Evolutionary conservation across 1,140 invertebrate genomes (phyloP), one percentile per base, ranked within the genome.

Genomic region (Bombus pyrosoma): DNA sequence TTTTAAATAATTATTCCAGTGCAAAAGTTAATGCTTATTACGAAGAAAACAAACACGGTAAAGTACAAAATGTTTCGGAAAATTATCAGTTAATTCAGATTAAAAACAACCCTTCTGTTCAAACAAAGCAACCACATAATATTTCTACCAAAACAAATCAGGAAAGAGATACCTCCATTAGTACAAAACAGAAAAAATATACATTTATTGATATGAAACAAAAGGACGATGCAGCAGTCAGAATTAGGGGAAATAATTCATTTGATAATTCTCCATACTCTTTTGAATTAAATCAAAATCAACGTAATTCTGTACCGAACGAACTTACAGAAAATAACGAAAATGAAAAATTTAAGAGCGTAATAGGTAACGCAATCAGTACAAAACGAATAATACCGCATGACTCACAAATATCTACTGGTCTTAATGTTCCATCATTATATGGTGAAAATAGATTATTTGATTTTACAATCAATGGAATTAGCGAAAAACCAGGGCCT

Each of bases 401-500:
- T 64, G 1, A 22, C n/a, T 9, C 12, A 75, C 32, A 66, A 66
- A 64, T 79, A 78, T 62, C 18, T 28, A 15, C 1, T 43, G 15
- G 6, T 41, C 59, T 71, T 13, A 41, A 76, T 41, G 34, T 82
- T 47, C n/a, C 53, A 62, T 41, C 15, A 22, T 18, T 68, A 0
- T 62, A 64, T 10, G 62, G 86, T 2, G 43, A 86, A 8, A 81
- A 73, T 32, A 83, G 85, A 80, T 57, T 82, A n/a, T 89, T 83
- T 25, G 73, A 80, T 77, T 92, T 83, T 47, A 83, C 69, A 8
- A 66, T 87, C 5, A 84, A 66, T 12, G 87, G 69, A 64, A 41
- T 91, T 28, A n/a, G 47, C 0, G 71, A 86, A 15, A 86, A 83
- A 5, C 22, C 81, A 72, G 85, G 66, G 34, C 76, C 69, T 1